These are phyloP conservation scores for Araneus ventricosus DNA, from an alignment of 1,140 invertebrate genomes.

Conservation along the genomic window DNA sequence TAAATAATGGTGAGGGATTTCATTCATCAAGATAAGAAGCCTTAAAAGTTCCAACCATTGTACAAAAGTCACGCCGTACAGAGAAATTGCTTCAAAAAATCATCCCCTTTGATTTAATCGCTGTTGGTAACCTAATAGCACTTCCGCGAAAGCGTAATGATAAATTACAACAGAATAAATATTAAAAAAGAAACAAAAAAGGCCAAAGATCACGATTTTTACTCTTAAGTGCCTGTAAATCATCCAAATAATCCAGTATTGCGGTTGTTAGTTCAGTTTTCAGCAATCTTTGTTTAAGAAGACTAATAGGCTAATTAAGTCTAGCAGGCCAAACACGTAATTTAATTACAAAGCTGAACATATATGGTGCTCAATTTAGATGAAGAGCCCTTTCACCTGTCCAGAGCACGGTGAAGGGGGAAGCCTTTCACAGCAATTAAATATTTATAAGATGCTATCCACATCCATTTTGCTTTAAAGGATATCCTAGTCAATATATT, in stretches of 20 bases:
- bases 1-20: constrained; percentile 29
- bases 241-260: constrained; percentile 25
- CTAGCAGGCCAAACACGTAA: not conserved
- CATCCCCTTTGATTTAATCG: constrained; percentile 55
- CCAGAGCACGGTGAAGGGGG: not conserved
- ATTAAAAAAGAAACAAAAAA: not conserved
- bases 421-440: not conserved
- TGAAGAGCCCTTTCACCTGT: not conserved
- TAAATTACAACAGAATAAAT: constrained; percentile 38
- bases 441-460: too few relatives aligned
- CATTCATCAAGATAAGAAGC: constrained; percentile 38
- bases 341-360: constrained; percentile 44
- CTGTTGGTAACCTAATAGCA: constrained; percentile 40
- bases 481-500: too few relatives aligned
- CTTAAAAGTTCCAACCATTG: constrained; percentile 7
- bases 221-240: not conserved
- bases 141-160: constrained; percentile 57
- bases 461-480: too few relatives aligned
- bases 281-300: constrained; percentile 26
- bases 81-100: not conserved
- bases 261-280: constrained; percentile 21
- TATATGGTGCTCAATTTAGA: not conserved
- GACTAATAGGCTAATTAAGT: constrained; percentile 21
- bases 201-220: constrained; percentile 27
- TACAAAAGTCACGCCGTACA: not conserved